A percentile compares a stretch with the other conserved stretches of the same genome.
Conservation (phyloP, 2,113 vertebrate species). For the Phaethon lepturus region DNA sequence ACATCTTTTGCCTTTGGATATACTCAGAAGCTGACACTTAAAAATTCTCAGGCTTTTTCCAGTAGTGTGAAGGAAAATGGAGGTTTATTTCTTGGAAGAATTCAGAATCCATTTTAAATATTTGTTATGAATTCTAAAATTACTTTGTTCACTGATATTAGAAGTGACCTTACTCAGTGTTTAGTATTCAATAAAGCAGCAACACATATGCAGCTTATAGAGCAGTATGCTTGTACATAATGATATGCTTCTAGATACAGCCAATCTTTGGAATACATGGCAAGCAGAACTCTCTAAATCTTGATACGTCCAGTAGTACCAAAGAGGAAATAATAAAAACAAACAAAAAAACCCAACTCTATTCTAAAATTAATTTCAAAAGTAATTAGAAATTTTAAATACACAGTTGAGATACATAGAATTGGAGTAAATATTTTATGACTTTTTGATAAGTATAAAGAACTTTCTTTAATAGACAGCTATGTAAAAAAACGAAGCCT, state of each 20-base stretch:
- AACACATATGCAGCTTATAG: background rate
- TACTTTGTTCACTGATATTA: background rate
- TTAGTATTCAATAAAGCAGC: background rate
- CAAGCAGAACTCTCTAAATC: background rate
- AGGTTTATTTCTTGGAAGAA: background rate
- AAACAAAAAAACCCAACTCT: rapidly evolving
- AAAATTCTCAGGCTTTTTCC: background rate
- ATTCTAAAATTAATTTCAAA: background rate
- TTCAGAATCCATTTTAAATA: background rate
- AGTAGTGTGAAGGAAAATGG: background rate
- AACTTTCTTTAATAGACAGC: background rate
- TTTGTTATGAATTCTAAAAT: background rate
- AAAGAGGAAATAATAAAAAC: background rate
- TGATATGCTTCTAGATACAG: background rate
- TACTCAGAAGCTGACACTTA: background rate
- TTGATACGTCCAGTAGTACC: background rate
- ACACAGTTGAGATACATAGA: background rate
- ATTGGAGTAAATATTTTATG: background rate
- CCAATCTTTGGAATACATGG: background rate
- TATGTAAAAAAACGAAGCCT: background rate
- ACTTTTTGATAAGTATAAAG: background rate
- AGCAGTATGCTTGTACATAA: background rate
- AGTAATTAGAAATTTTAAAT: background rate
- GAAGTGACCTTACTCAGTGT: background rate
- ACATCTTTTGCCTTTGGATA: background rate